These are phyloP conservation scores for Rhopalosiphum nymphaeae DNA, from an alignment of 2,888 invertebrate species.

Conservation along the genomic window DNA sequence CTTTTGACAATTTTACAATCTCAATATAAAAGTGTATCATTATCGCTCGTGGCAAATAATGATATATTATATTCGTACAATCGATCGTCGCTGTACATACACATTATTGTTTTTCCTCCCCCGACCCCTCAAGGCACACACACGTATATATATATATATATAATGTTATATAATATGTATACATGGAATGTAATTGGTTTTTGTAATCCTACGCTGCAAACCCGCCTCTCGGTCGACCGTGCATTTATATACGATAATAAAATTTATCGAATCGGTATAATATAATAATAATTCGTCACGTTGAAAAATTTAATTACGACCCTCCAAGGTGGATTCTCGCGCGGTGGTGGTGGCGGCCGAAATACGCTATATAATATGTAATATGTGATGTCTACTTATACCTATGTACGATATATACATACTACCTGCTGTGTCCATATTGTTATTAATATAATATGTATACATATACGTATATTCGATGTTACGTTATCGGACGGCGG, in stretches of 20 bases:
- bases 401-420: background rate
- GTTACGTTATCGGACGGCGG: background rate
- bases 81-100: background rate
- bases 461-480: background rate
- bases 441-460: constrained; percentile 15
- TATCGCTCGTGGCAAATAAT: constrained; percentile 21
- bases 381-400: background rate
- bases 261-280: constrained; percentile 18
- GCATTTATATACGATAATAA: background rate
- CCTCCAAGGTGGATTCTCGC: background rate
- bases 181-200: constrained; percentile 42
- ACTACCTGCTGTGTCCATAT: constrained; percentile 10
- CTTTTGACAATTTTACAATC: constrained; percentile 23
- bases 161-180: background rate
- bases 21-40: background rate
- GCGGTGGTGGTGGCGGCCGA: background rate
- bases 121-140: background rate
- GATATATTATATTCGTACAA: constrained; percentile 3
- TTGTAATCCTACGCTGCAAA: background rate
- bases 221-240: background rate
- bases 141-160: background rate
- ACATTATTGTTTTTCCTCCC: constrained; percentile 45
- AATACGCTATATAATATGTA: background rate
- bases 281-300: constrained; percentile 48
- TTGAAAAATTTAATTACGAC: constrained; percentile 51